These are phyloP conservation scores for Conger conger DNA, from an alignment of 2,113 vertebrate genomes.

Conservation along the genomic window DNA sequence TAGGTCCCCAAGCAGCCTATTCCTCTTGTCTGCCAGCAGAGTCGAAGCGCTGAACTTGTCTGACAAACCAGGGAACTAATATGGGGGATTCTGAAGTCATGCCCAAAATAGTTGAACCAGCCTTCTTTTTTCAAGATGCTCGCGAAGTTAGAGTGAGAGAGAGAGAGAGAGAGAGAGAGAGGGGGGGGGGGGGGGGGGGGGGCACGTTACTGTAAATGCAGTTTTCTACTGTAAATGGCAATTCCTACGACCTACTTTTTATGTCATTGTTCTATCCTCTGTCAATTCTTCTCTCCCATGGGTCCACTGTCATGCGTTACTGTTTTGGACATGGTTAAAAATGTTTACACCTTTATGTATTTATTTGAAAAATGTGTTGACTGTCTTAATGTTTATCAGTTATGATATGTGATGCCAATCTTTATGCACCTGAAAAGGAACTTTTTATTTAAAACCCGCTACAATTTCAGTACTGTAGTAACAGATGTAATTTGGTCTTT, in stretches of 20 bases:
- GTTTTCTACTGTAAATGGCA: no score
- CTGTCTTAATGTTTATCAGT: no score
- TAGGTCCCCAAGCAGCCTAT: conserved; percentile 5
- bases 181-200: not conserved
- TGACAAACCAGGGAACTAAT: not conserved
- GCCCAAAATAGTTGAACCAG: conserved; percentile 15
- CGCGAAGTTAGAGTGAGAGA: conserved; percentile 23
- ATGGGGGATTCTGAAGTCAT: conserved; percentile 11
- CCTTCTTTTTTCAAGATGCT: conserved; percentile 8
- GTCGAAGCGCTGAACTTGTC: conserved; percentile 30
- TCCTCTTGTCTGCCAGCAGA: conserved; percentile 32
- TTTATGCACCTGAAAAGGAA: not conserved
- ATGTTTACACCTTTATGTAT: no score
- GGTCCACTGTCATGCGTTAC: not conserved
- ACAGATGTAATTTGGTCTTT: not conserved
- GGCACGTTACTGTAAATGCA: no score
- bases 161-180: conserved; percentile 6
- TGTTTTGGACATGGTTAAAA: no score
- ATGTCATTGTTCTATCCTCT: not conserved
- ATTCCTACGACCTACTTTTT: not conserved
- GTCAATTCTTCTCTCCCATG: not conserved
- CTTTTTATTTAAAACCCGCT: not conserved
- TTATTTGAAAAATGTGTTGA: no score
- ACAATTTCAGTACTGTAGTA: not conserved
- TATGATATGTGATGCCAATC: not conserved